phyloP scores from a whole-genome alignment of 2,113 vertebrate species.

The Helogale parvula region DNA sequence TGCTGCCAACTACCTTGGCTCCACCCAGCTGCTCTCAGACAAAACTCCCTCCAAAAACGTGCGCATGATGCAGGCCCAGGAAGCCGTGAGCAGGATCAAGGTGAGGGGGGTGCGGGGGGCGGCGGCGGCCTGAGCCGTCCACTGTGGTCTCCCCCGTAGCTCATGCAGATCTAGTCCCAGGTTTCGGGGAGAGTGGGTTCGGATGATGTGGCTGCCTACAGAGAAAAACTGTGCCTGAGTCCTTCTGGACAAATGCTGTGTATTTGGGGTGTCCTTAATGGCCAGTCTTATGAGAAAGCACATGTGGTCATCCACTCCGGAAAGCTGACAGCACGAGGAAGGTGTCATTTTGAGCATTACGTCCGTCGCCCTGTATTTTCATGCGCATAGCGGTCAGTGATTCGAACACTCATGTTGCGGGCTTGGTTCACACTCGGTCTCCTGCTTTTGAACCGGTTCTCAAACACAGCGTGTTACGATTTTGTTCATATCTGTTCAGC shows the following conservation, averaged over 20 bases:
- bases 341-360: not conserved
- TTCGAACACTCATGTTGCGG: not conserved
- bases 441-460: not conserved
- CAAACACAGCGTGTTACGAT: not conserved
- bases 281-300: not conserved
- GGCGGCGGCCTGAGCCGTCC: not conserved
- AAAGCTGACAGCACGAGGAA: not conserved
- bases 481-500: not conserved
- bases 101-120: constrained; percentile 81
- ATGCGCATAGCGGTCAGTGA: not conserved
- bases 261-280: not conserved
- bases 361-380: not conserved
- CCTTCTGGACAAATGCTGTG: not conserved
- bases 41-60: constrained; percentile 98
- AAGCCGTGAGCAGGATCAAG: constrained; percentile 98
- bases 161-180: not conserved
- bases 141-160: not conserved
- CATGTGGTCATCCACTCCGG: not conserved
- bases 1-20: constrained; percentile 98
- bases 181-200: not conserved
- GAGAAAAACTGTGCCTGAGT: not conserved
- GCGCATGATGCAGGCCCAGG: constrained; percentile 99
- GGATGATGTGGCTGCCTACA: not conserved
- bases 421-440: not conserved
- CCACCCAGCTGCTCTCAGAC: constrained; percentile 96